Percentiles rank a stretch among this genome's conserved stretches.
phyloP scores from a whole-genome alignment of 2,888 invertebrate species.

The Shargacucullia verbasci region DNA sequence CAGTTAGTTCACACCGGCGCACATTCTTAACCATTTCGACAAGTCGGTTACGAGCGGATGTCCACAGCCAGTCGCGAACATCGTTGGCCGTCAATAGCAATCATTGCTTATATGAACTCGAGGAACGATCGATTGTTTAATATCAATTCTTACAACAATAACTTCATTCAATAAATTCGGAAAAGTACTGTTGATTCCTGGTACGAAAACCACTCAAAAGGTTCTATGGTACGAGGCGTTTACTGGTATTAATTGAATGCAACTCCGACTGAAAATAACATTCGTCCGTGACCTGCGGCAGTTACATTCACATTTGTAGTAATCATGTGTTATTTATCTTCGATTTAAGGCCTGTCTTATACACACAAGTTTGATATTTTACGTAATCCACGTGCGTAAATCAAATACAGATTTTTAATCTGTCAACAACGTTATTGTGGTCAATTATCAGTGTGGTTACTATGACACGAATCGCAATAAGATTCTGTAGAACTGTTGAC shows the following conservation, averaged over 20 bases:
- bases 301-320: constrained; percentile 46
- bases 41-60: constrained; percentile 75
- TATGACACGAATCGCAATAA: too few relatives aligned
- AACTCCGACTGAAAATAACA: constrained; percentile 21
- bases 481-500: constrained; percentile 2
- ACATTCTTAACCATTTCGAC: constrained; percentile 82
- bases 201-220: constrained; percentile 9
- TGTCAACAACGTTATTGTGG: too few relatives aligned
- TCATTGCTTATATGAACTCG: constrained; percentile 51
- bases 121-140: constrained; percentile 61
- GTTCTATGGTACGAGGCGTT: constrained; percentile 2
- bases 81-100: constrained; percentile 61
- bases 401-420: too few relatives aligned
- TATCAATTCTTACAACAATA: constrained; percentile 33
- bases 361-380: constrained; percentile 1
- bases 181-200: constrained; percentile 28
- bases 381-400: constrained; percentile 9
- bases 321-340: constrained; percentile 28
- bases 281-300: constrained; percentile 43
- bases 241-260: constrained; percentile 16
- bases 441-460: background rate
- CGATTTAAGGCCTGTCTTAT: constrained; percentile 17
- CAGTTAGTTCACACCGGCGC: constrained; percentile 75
- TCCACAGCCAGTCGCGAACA: constrained; percentile 64
- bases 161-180: constrained; percentile 35